Percentiles rank a stretch among this genome's conserved stretches.
These are phyloP conservation scores for Glandiceps talaboti DNA, from an alignment of 53 echinoderm and acorn worm genomes.

Conservation along the genomic window DNA sequence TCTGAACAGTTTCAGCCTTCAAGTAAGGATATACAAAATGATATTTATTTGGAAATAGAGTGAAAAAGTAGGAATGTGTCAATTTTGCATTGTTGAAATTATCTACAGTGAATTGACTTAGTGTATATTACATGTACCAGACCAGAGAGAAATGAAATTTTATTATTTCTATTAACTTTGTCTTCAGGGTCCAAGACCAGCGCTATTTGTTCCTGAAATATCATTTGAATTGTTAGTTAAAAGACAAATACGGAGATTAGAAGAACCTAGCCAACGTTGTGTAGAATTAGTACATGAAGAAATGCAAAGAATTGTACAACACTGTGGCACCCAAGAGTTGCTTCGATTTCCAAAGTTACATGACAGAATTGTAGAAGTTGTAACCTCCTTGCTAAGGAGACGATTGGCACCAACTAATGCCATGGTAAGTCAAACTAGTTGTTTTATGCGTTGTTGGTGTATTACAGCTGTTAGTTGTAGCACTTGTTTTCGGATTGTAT, in stretches of 20 bases:
- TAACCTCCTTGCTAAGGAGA: conserved; percentile 63
- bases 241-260: conserved; percentile 79
- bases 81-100: too few species aligned
- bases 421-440: conserved; percentile 81
- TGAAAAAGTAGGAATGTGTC: too few species aligned
- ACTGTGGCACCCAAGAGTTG: conserved; percentile 91
- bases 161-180: too few species aligned
- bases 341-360: conserved; percentile 88
- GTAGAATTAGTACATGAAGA: conserved; percentile 97
- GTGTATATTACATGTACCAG: too few species aligned
- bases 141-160: too few species aligned
- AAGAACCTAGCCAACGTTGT: conserved; percentile 92
- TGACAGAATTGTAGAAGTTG: conserved; percentile 77
- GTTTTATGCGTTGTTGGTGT: too few species aligned
- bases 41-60: too few species aligned
- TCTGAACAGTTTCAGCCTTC: too few species aligned
- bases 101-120: too few species aligned
- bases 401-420: conserved; percentile 76
- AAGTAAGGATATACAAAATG: too few species aligned
- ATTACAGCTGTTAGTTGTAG: too few species aligned
- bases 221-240: conserved; percentile 97
- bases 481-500: too few species aligned
- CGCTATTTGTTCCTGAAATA: conserved; percentile 93
- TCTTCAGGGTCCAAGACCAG: conserved; percentile 86
- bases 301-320: conserved; percentile 96